A percentile compares a stretch with the other conserved stretches of the same genome.
Conservation (phyloP, 2,888 invertebrate genomes). For the Bursaphelenchus okinawaensis region DNA sequence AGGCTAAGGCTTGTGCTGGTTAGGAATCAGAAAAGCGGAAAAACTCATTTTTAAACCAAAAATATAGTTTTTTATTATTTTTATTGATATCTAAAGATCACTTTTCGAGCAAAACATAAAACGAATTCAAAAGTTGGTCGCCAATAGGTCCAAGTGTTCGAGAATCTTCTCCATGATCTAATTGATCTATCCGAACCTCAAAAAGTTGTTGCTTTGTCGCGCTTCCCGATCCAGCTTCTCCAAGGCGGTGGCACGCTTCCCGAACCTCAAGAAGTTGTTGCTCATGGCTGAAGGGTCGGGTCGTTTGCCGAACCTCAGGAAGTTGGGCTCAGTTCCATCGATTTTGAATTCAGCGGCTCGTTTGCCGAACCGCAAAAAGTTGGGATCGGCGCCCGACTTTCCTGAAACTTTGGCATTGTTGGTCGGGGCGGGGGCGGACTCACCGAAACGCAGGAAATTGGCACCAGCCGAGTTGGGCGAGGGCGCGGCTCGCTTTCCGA, state of each 20-base stretch:
- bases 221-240: conserved; percentile 23
- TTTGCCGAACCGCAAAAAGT: conserved; percentile 55
- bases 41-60: neutral
- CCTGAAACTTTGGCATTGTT: neutral
- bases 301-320: conserved; percentile 38
- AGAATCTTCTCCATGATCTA: neutral
- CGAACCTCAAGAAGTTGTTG: conserved; percentile 44
- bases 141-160: neutral
- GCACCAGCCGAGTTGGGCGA: conserved; percentile 17
- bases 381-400: conserved; percentile 38
- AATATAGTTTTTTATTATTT: neutral
- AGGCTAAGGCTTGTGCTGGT: no score
- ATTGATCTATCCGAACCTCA: conserved; percentile 35
- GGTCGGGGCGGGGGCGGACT: conserved; percentile 6
- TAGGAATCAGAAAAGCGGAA: no score
- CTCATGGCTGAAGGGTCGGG: conserved; percentile 12
- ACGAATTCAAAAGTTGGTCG: neutral
- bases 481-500: conserved; percentile 43
- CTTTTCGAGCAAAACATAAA: conserved; percentile 7
- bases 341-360: conserved; percentile 23
- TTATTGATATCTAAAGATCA: conserved; percentile 10
- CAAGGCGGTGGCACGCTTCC: conserved; percentile 24
- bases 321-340: conserved; percentile 45
- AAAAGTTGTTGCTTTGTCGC: conserved; percentile 33
- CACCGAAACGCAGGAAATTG: conserved; percentile 51